These are phyloP conservation scores for Acanthosepion lycidas DNA, from an alignment of 2,888 invertebrate genomes.

Conservation along the genomic window DNA sequence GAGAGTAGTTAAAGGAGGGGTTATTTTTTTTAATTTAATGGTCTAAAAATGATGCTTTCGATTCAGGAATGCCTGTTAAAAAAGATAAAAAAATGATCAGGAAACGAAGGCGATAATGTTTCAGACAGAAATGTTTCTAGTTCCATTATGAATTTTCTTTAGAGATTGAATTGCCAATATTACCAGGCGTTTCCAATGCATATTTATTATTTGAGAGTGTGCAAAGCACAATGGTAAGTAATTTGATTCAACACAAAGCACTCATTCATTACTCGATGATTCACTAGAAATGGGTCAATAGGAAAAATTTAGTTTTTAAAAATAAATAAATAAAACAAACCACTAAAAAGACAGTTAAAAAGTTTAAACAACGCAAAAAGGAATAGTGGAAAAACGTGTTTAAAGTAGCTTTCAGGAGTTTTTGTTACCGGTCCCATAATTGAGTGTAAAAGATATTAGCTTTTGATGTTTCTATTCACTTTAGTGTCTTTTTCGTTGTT, in stretches of 20 bases:
- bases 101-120: neutral
- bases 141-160: neutral
- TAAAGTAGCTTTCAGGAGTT: neutral
- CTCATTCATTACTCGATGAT: neutral
- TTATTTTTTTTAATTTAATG: neutral
- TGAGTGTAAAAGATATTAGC: neutral
- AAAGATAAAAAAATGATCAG: neutral
- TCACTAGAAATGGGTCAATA: constrained; percentile 20
- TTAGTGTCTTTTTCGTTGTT: neutral
- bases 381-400: neutral
- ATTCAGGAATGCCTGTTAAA: neutral
- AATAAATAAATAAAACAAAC: neutral
- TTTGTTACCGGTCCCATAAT: neutral
- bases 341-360: no score
- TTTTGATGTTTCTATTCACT: neutral
- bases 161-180: neutral
- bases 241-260: neutral
- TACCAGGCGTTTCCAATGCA: neutral
- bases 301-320: neutral
- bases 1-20: no score
- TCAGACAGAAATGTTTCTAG: neutral
- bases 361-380: no score
- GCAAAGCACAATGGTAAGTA: neutral
- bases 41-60: neutral
- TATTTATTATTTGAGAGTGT: constrained; percentile 33